These are phyloP conservation scores for Hippocampus barbouri DNA, from an alignment of 2,113 vertebrate species.

Conservation along the genomic window DNA sequence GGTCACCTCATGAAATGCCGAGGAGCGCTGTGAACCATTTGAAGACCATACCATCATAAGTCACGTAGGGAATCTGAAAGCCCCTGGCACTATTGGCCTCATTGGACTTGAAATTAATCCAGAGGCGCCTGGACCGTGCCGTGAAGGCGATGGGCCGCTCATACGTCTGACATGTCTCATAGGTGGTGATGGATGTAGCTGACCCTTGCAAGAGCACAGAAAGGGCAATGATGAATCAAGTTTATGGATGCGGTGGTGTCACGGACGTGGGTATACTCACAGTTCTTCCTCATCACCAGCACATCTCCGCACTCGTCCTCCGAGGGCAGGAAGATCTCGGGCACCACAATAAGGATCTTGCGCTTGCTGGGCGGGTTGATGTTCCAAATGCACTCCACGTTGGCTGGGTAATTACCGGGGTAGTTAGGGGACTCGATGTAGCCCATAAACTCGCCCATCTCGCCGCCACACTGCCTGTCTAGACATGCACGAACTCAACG, in stretches of 20 bases:
- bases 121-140: constrained; percentile 91
- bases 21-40: background rate
- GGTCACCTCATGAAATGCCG: background rate
- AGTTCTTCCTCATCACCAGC: constrained; percentile 99
- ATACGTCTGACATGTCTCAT: constrained; percentile 97
- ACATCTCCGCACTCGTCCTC: constrained; percentile 97
- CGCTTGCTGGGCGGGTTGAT: constrained; percentile 97
- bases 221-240: constrained; percentile 9
- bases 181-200: constrained; percentile 94
- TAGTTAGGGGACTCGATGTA: constrained; percentile 99
- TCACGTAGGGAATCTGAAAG: constrained; percentile 97
- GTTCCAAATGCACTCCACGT: constrained; percentile 94
- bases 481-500: constrained; percentile 34
- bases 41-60: constrained; percentile 81
- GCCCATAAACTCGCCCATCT: constrained; percentile 93
- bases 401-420: constrained; percentile 93
- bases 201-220: constrained; percentile 74
- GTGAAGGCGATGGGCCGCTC: constrained; percentile 97
- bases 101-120: constrained; percentile 97
- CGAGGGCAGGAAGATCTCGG: constrained; percentile 95
- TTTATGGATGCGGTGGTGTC: background rate
- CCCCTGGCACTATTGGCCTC: constrained; percentile 93
- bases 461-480: constrained; percentile 94
- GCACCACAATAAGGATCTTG: constrained; percentile 97
- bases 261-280: constrained; percentile 62